Base-by-base conservation (phyloP, 2,888 invertebrate species). In the Schizaphis graminum region DNA sequence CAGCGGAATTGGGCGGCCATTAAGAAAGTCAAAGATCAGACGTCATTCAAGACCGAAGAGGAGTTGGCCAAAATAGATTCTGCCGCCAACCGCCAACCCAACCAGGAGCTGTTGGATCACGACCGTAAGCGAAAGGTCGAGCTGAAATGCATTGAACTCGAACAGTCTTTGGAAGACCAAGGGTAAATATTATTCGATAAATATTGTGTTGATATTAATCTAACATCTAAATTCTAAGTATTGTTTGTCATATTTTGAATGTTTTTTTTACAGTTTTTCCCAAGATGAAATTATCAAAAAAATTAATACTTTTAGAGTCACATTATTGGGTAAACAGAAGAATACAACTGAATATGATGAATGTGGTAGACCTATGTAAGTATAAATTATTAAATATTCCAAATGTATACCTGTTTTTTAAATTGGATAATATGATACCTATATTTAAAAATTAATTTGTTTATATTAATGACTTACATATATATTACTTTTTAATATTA, bases 111-210 rank as follows among this genome's bases (percentile, higher is more conserved):
- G 95, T 96, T 99, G 49, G 98, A 99, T 95, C 99, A 99, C 96
- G 99, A 99, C 96, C 97, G 98, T 93, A 99, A 99, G 96, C 96
- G 99, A 92, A 98, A 99, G 96, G 97, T 99, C 95, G 99, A 99
- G 96, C 97, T 99, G 41, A 99, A 99, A 96, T 99, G 99, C 96
- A 97, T 98, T 41, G 99, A 99, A 96, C 97, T 99, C 95, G 98
- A 98, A 95, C 99, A 99, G 95, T 97, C 98, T 95, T 97, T 99
- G 95, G 99, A 99, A 96, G 98, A 99, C 95, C 98, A 99, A 96
- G 99, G 99, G 98, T 99, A 96, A 97, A 97, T 96, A 94, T 88
- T 56, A 93, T 84, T 91, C 0, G 28, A 44, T 13, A 26, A 44
- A 53, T 67, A n/a, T 77, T 67, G 41, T 49, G 13, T 41, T 77